These are phyloP conservation scores for Antigone vipio DNA, from an alignment of 2,113 vertebrate species.

Conservation along the genomic window DNA sequence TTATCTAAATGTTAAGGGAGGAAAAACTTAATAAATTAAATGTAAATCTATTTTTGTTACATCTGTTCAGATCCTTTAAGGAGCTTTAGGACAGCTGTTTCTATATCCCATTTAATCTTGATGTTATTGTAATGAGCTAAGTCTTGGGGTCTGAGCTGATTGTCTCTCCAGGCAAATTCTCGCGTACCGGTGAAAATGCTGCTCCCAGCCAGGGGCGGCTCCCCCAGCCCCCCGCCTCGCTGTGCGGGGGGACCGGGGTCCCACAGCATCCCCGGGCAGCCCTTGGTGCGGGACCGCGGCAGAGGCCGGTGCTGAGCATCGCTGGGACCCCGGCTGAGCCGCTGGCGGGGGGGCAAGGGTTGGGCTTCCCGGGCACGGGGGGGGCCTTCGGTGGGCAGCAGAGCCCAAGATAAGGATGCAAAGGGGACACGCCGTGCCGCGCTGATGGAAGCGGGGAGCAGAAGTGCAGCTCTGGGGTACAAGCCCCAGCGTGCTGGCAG, in stretches of 20 bases:
- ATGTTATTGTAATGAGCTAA: conserved; percentile 62
- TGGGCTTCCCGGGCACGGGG: neutral
- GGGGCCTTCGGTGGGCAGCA: neutral
- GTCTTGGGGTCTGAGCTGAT: conserved; percentile 32
- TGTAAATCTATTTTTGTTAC: conserved; percentile 67
- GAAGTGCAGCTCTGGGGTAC: neutral
- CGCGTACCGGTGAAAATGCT: neutral
- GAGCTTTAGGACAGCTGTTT: conserved; percentile 68
- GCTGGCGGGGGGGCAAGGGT: rapidly evolving
- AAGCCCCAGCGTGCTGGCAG: neutral
- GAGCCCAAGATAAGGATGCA: neutral
- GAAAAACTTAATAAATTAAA: conserved; percentile 60
- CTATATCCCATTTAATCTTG: conserved; percentile 63
- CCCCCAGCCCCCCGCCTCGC: rapidly evolving
- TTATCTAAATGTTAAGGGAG: conserved; percentile 30
- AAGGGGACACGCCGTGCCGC: rapidly evolving
- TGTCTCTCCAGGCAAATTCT: conserved; percentile 20
- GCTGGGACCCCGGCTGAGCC: rapidly evolving
- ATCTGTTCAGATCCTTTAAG: conserved; percentile 65
- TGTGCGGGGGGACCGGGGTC: rapidly evolving
- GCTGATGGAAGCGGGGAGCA: neutral
- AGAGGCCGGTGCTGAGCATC: neutral
- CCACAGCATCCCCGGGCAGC: rapidly evolving
- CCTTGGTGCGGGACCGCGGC: rapidly evolving
- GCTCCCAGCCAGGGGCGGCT: neutral